Base-by-base conservation (phyloP, 2,888 invertebrate genomes). In the Athalia circularis region DNA sequence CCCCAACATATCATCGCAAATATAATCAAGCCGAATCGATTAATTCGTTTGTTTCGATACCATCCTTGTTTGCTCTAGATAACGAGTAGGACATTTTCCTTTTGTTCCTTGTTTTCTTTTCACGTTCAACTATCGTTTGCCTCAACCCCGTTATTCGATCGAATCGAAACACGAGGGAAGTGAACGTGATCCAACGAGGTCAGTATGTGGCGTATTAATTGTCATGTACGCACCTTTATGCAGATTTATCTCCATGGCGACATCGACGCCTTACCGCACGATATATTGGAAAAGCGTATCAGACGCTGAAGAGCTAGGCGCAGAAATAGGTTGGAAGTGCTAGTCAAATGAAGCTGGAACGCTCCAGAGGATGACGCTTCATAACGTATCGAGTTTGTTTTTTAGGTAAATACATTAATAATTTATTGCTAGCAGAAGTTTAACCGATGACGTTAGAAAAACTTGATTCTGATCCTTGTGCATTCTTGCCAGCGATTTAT, bases 221-320 rank as follows among this genome's bases (percentile, higher is more conserved):
- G n/a, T 29, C 29, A 29, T 29, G 29, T 45, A 59, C 57, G 43
- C 70, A 13, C 57, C 57, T 48, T 68, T 68, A 68, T 68, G 68
- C 54, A 68, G 11, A 54, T 68, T 50, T 9, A 68, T 68, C 54
- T 11, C 47, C 59, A 59, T 59, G 59, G 47, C 29, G 15, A 59
- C 29, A 29, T 29, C 29, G 29, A 29, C 29, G 29, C 29, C 29
- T 29, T 29, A 29, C 72, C 11, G 7, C 6, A 5, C 47, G 8
- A 59, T 13, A 29, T 29, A 59, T 72, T 59, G 54, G 4, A 13
- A 13, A 8, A 72, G 59, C n/a, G 52, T 47, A 59, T 45, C 59
- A n/a, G 13, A 72, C 57, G 47, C 57, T 72, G 4, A 59, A 54
- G 68, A 52, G 68, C 29, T 54, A 54, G 54, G 5, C 0, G 68